A percentile compares a stretch with the other conserved stretches of the same genome.
Conservation (phyloP, 1,140 invertebrate genomes). For the Ridgeia piscesae region DNA sequence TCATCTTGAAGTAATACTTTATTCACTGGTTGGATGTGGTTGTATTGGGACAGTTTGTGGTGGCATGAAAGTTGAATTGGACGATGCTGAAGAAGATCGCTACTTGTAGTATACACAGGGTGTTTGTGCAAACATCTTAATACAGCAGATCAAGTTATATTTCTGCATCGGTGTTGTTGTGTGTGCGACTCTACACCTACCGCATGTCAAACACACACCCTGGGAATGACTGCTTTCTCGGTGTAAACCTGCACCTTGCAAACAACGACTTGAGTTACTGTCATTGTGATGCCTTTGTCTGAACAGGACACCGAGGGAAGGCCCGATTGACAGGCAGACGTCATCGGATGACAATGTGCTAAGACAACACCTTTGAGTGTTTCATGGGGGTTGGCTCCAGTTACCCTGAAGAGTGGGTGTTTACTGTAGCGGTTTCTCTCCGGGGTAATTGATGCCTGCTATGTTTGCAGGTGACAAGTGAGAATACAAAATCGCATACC, state of each 20-base stretch:
- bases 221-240: neutral
- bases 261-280: neutral
- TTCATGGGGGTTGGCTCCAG: neutral
- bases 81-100: too few relatives aligned
- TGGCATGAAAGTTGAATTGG: too few relatives aligned
- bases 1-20: neutral
- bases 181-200: neutral
- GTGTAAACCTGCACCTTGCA: neutral
- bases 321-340: neutral
- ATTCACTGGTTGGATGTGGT: neutral
- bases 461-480: neutral
- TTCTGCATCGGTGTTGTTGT: neutral
- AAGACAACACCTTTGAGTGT: neutral
- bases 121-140: neutral
- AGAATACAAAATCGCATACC: neutral
- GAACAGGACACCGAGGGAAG: neutral
- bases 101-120: neutral
- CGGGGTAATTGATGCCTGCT: neutral
- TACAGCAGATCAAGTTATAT: neutral
- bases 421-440: neutral
- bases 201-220: neutral
- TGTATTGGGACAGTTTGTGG: too few relatives aligned
- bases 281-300: constrained; percentile 1
- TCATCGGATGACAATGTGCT: neutral
- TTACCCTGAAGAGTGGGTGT: neutral